Conservation (phyloP, 2,888 invertebrate genomes). For the Standfussiana lucernea region DNA sequence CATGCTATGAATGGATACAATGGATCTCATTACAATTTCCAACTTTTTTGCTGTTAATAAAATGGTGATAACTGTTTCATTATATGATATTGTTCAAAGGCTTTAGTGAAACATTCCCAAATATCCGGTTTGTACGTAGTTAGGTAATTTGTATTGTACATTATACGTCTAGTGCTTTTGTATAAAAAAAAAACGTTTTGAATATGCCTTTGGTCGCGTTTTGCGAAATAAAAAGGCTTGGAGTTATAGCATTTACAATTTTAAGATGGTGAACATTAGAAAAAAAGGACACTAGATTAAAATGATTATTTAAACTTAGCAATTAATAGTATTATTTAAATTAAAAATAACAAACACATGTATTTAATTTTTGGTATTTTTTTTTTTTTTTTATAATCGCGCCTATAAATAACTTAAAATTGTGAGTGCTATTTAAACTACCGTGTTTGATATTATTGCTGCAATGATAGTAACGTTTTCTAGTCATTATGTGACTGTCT, state of each 20-base stretch:
- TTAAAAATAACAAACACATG: neutral
- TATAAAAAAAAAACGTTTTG: slow-evolving; percentile 62
- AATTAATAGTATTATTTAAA: neutral
- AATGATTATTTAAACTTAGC: neutral
- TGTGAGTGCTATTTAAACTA: slow-evolving; percentile 46
- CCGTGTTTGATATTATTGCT: slow-evolving; percentile 51
- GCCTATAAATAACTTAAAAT: slow-evolving; percentile 37
- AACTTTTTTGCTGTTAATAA: neutral
- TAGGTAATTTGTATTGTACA: slow-evolving; percentile 78
- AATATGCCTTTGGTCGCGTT: slow-evolving; percentile 57
- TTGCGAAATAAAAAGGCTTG: slow-evolving; percentile 38
- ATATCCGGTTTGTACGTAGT: slow-evolving; percentile 69
- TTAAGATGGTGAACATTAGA: slow-evolving; percentile 9
- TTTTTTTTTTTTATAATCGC: neutral
- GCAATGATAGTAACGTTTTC: slow-evolving; percentile 39
- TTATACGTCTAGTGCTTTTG: slow-evolving; percentile 71
- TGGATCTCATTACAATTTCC: slow-evolving; percentile 5
- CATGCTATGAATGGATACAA: neutral
- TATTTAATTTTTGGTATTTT: neutral
- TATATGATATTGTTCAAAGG: slow-evolving; percentile 19
- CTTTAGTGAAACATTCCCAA: slow-evolving; percentile 41
- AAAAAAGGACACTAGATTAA: neutral
- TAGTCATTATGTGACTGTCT: slow-evolving; percentile 55
- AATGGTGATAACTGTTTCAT: slow-evolving; percentile 13
- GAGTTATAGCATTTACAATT: slow-evolving; percentile 55